Evolutionary conservation across 2,888 invertebrate genomes (phyloP), one percentile per base, ranked within the genome.

Genomic region (Nemapogon koenigi): DNA sequence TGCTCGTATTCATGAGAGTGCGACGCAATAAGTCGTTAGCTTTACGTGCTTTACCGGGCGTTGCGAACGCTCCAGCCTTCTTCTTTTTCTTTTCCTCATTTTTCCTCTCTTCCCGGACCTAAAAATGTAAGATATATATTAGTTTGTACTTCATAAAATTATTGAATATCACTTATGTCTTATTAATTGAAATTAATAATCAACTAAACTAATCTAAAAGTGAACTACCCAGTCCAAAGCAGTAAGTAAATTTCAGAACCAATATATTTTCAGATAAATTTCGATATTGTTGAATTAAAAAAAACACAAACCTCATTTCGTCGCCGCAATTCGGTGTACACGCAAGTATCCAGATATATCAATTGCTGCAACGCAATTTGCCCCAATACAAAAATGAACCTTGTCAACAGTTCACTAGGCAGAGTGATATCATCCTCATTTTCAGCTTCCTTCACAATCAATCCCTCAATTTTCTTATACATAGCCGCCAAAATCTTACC

Each of bases 351-450:
- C 39, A 96, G 79, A 58, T 89, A 89, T 36, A 90, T 85, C 58
- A 94, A 83, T 55, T 93, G 88, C 47, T 88, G 86, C 40, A 90
- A 65, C 1, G 91, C 91, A 43, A 91, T 76, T 43, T 91, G 90
- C 3, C 95, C 95, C 40, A 90, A 64, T 14, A 89, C 56, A 44
- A 81, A 83, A 14, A 84, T 59, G 45, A 84, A 83, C 10, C 85
- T 64, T 1, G 75, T 67, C 41, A 83, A 48, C 46, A 83, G 46
- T 49, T 76, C 75, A 0, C 55, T 55, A 2, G 76, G 71, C 15
- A 70, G 42, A 17, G 48, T 59, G 2, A 53, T 46, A 16, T 72
- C 72, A 4, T 71, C 72, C 8, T 68, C 67, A 14, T 51, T 61
- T 6, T 57, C 64, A 2, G 42, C 45, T 27, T 65, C 59, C 35